Base-by-base conservation (phyloP, 1,140 invertebrate species). In the Eurosta solidaginis region DNA sequence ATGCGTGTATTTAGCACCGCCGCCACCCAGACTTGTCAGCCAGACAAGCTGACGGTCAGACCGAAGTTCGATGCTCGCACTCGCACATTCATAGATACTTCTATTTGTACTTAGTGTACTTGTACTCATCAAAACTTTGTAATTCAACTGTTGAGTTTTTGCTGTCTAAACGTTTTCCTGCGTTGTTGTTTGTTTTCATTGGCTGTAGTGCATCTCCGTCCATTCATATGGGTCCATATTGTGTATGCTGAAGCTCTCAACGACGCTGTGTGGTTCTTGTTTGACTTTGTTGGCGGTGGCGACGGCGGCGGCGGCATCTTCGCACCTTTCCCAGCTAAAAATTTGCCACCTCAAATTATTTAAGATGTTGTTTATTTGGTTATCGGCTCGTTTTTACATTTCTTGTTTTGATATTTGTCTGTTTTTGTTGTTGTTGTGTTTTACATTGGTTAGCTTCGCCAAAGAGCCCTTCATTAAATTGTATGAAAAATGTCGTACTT, bases 61-160 rank as follows among this genome's bases (percentile, higher is more conserved):
- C 59, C 36, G n/a, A 42, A 68, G 59, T 68, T 68, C 59, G 36
- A 42, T 68, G 59, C 59, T 68, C 59, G 36, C 59, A 54, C 22
- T 54, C 20, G 20, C 22, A 54, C 50, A 29, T 27, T 12, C 5
- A 3, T 3, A 3, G 25, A 17, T 5, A 17, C 33, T 68, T 14
- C 12, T 3, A 27, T 29, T 6, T 5, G 29, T 29, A 36, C 0
- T 68, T 27, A 7, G 44, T 9, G 7, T 68, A 27, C 59, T 33
- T 14, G 33, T 25, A 54, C 9, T 54, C 22, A 14, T 54, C 50
- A 29, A 68, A 68, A 22, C 29, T 68, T 68, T 68, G 17, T 10
- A 5, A 33, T 14, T 68, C 20, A 68, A 68, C 12, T n/a, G 29
- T 27, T 68, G n/a, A 68, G 33, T 42, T 68, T n/a, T 33, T 68